A percentile compares a stretch with the other conserved stretches of the same genome.
phyloP scores from a whole-genome alignment of 2,888 invertebrate genomes.

The Cephus pulcher region DNA sequence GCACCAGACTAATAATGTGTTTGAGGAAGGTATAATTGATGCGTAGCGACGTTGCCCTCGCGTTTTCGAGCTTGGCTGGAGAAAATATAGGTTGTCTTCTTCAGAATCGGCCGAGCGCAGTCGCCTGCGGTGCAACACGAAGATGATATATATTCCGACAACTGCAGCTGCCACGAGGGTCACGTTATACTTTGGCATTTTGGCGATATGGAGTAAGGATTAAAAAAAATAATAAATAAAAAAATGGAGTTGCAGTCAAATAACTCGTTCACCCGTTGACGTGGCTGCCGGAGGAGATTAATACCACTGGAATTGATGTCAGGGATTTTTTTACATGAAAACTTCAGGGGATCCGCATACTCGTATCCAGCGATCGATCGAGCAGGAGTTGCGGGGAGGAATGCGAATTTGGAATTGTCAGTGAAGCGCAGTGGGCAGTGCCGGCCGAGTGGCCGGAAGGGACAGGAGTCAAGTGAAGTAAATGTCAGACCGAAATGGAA shows the following conservation, averaged over 20 bases:
- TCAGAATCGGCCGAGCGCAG: constrained; percentile 48
- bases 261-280: neutral
- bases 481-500: neutral
- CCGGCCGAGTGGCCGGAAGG: neutral
- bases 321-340: neutral
- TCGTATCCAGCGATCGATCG: no score
- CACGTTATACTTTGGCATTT: neutral
- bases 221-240: neutral
- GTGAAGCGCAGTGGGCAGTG: neutral
- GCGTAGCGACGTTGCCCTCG: constrained; percentile 39
- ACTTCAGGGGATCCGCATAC: neutral
- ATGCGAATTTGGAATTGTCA: neutral
- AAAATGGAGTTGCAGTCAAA: neutral
- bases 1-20: constrained; percentile 55
- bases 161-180: constrained; percentile 55
- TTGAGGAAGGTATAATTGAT: constrained; percentile 63
- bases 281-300: neutral
- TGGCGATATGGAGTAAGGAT: neutral
- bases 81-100: constrained; percentile 66
- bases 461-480: neutral
- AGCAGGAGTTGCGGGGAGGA: neutral
- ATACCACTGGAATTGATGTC: neutral
- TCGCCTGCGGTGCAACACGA: constrained; percentile 64
- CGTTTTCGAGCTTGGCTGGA: constrained; percentile 61
- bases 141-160: constrained; percentile 64